Base-by-base conservation (phyloP, 2,888 invertebrate species). In the Heliconius hortense region DNA sequence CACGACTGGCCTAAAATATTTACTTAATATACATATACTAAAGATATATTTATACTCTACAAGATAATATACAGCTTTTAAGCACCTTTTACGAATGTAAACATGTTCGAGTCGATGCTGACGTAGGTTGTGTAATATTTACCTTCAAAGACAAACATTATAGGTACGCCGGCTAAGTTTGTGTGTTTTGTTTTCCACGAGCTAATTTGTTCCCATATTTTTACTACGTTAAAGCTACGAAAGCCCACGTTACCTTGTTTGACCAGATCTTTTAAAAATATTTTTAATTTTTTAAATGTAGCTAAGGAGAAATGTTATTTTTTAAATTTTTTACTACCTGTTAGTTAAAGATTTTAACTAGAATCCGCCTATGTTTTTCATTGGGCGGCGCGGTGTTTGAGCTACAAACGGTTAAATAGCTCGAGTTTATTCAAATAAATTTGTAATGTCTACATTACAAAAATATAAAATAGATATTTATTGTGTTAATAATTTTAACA, bases 81-180 rank as follows among this genome's bases (percentile, higher is more conserved):
- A 35, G 24, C 31, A 59, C 35, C 70, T 35, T 70, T n/a, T 59
- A n/a, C 26, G 15, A 28, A 68, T 53, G 59, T 39, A 70, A 70
- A 70, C 60, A 43, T 5, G 26, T 71, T 60, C 35, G 26, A 60
- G 35, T 39, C 60, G 26, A n/a, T 26, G 59, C 59, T 69, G 56
- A 69, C 31, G 31, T 56, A 71, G 39, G 21, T n/a, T 60, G 7
- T 31, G 35, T 70, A 68, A 71, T 71, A 60, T 60, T 60, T 71
- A 26, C 71, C 5, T 60, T 13, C 26, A 43, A 69, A 56, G 69
- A 31, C 69, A 69, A 71, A 26, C 59, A 71, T 39, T 71, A 56
- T 56, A 56, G 56, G 28, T 21, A 68, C 26, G 4, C 43, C 13
- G 11, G 28, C 39, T 39, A 24, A 66, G 2, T 63, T 63, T 11